These are phyloP conservation scores for Ophioninae sp. DNA, from an alignment of 2,888 invertebrate genomes.

Conservation along the genomic window DNA sequence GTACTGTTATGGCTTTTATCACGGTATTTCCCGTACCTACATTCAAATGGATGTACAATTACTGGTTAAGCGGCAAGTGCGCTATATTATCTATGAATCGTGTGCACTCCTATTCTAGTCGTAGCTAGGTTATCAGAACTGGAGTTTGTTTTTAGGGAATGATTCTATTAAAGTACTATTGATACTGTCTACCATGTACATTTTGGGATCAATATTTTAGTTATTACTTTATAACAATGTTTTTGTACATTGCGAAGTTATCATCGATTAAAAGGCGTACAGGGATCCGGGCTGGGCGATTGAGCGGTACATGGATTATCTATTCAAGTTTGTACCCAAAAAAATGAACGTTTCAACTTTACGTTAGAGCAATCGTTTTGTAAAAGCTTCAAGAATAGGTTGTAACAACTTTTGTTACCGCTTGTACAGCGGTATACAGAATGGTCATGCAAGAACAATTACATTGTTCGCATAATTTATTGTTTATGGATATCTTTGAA, in stretches of 20 bases:
- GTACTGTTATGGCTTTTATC: slow-evolving; percentile 94
- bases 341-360: neutral
- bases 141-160: neutral
- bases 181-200: neutral
- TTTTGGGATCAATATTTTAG: neutral
- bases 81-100: neutral
- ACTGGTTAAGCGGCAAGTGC: neutral
- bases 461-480: too few species aligned
- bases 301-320: neutral
- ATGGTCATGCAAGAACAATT: too few species aligned
- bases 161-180: neutral
- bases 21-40: slow-evolving; percentile 96
- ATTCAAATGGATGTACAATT: slow-evolving; percentile 26
- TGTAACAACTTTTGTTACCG: too few species aligned
- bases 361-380: too few species aligned
- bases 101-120: neutral
- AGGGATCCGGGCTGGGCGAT: neutral
- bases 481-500: too few species aligned
- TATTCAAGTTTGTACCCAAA: neutral
- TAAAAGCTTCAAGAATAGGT: too few species aligned
- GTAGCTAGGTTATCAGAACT: neutral
- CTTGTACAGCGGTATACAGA: too few species aligned
- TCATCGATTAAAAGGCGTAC: neutral
- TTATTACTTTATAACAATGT: too few species aligned
- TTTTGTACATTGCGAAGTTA: neutral